Evolutionary conservation across 2,888 invertebrate species (phyloP), one percentile per base, ranked within the genome.

Genomic region (Chesias legatella): DNA sequence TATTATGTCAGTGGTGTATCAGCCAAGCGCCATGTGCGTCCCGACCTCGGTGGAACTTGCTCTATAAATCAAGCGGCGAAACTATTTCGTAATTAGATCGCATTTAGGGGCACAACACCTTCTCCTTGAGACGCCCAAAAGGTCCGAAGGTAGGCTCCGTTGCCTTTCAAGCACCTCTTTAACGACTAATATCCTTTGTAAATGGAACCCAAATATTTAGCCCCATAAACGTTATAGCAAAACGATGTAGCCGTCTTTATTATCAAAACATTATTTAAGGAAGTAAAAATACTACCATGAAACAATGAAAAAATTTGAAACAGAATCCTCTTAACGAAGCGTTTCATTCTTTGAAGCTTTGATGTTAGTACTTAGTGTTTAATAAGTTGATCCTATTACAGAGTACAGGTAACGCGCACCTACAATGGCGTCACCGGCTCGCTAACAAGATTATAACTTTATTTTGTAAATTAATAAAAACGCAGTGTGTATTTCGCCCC

Each of bases 71-170:
- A 89, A 88, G 85, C 83, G 88, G 86, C 79, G 79, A 85, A 89
- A 89, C 89, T 89, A 89, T 89, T 88, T 81, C 78, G 88, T 86
- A 89, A 89, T 89, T 89, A 88, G 88, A 89, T 88, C 85, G 86
- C 77, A 83, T 88, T 88, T 86, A 88, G 85, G 79, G 75, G 81
- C 75, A 80, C 79, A 80, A 85, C 85, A 86, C 85, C 86, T 69
- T 68, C 78, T 80, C 71, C 82, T 83, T 83, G 79, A 83, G 79
- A 75, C 74, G 78, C 76, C 80, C 78, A 68, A 75, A 83, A 83
- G 85, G 81, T 75, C 79, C 78, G 70, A 75, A 83, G 81, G 83
- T 84, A 83, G 68, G 79, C 71, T 73, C 76, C 69, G 60, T 72
- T 79, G 79, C 83, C 76, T 83, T 83, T 83, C 79, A 75, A 86